Base-by-base conservation (phyloP, 2,113 vertebrate species). In the Piprites chloris region DNA sequence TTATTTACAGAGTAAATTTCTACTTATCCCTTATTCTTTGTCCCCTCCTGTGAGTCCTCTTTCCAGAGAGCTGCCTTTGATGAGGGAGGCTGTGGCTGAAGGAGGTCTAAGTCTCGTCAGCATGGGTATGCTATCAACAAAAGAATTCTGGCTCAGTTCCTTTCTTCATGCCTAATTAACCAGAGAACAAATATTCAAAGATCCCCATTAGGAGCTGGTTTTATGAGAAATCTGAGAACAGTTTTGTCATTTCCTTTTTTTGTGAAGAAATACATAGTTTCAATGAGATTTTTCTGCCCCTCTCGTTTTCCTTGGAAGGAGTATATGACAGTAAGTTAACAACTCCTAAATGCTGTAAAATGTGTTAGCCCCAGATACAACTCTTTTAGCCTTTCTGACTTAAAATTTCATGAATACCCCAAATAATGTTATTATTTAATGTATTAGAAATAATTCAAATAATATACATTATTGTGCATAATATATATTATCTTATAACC, bases 141-240 rank as follows among this genome's bases (percentile, higher is more conserved):
- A 86, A 94, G 73, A 65, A 37, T n/a, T n/a, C 61, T 85, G 37
- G 39, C 87, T 91, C 46, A 87, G 28, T 95, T 91, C 52, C 56
- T 87, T 95, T 94, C 86, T 92, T 89, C 87, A 37, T 94, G 84
- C 28, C 41, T 75, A 94, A 84, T 76, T 92, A 94, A 28, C 47
- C 44, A 90, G 56, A 77, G 77, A 90, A 89, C 55, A 95, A 74
- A 89, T 92, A 89, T 65, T 91, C 76, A 86, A 78, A 95, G 89
- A 85, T 84, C 63, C 24, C 39, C 27, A 86, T 75, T 52, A 89
- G 61, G n/a, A 94, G 28, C n/a, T 72, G 39, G 27, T 93, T 95
- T 93, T 71, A 71, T 50, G 42, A 89, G 89, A 91, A 90, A 78
- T 85, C 65, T 85, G 61, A 93, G 69, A 82, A 56, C 28, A 79